phyloP scores from a whole-genome alignment of 1,140 invertebrate species.

The Drosophila kurseongensis region DNA sequence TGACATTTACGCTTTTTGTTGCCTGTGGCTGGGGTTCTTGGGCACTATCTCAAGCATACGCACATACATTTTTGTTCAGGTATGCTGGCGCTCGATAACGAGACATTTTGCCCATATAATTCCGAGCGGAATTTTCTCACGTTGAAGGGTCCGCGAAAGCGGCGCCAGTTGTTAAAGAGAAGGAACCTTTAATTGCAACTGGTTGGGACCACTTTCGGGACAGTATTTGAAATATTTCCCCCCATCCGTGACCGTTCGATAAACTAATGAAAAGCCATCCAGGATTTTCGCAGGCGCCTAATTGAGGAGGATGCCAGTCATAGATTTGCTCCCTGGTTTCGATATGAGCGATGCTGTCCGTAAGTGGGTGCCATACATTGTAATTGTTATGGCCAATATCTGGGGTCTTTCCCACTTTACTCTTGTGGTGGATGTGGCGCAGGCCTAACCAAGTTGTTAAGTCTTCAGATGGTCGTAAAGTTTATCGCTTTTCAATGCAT shows the following conservation, averaged over 20 bases:
- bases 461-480: slow-evolving; percentile 32
- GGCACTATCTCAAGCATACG: slow-evolving; percentile 71
- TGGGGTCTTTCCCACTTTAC: background rate
- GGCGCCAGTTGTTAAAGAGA: slow-evolving; percentile 42
- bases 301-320: slow-evolving; percentile 61
- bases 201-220: slow-evolving; percentile 47
- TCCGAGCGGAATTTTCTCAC: slow-evolving; percentile 75
- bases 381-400: slow-evolving; percentile 36
- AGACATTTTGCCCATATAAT: slow-evolving; percentile 74
- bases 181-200: slow-evolving; percentile 63
- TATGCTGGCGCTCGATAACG: slow-evolving; percentile 72
- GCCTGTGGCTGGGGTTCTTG: slow-evolving; percentile 19
- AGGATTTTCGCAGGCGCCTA: slow-evolving; percentile 55
- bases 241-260: slow-evolving; percentile 39
- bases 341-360: slow-evolving; percentile 36
- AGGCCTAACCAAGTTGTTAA: slow-evolving; percentile 44
- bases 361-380: slow-evolving; percentile 56
- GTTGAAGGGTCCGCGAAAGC: slow-evolving; percentile 57
- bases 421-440: slow-evolving; percentile 23
- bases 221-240: slow-evolving; percentile 72
- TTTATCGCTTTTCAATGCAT: slow-evolving; percentile 19
- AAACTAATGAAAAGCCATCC: slow-evolving; percentile 76
- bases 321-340: slow-evolving; percentile 36
- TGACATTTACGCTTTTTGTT: slow-evolving; percentile 81
- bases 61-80: slow-evolving; percentile 77